Conservation (phyloP, 2,888 invertebrate genomes). For the Hypomecis punctinalis region DNA sequence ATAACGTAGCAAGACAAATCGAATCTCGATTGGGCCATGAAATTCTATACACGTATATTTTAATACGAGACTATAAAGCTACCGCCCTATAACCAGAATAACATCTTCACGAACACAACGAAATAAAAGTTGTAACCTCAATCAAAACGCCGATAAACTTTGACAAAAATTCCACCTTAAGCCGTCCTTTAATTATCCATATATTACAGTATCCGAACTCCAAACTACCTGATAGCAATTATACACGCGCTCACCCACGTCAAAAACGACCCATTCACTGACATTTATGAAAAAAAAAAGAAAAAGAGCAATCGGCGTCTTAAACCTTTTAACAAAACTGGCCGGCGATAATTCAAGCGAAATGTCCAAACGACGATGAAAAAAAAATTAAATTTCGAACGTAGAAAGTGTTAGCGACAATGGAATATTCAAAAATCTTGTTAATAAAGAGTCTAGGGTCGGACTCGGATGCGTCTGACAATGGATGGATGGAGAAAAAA, state of each 20-base stretch:
- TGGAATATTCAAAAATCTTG: slow-evolving; percentile 83
- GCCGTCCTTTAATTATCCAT: slow-evolving; percentile 84
- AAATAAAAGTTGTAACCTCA: slow-evolving; percentile 77
- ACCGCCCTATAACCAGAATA: slow-evolving; percentile 68
- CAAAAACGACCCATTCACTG: slow-evolving; percentile 74
- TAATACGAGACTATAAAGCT: slow-evolving; percentile 75
- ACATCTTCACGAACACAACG: slow-evolving; percentile 64
- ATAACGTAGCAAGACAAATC: slow-evolving; percentile 80
- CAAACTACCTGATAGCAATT: slow-evolving; percentile 83
- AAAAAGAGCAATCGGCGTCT: slow-evolving; percentile 71
- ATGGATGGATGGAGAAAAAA: slow-evolving; percentile 65
- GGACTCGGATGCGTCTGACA: slow-evolving; percentile 59
- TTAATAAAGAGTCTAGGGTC: slow-evolving; percentile 79
- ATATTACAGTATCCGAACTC: slow-evolving; percentile 77
- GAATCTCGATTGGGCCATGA: slow-evolving; percentile 64
- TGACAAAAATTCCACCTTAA: slow-evolving; percentile 84
- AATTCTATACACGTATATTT: slow-evolving; percentile 48
- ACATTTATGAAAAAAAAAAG: slow-evolving; percentile 76
- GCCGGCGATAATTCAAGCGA: slow-evolving; percentile 84
- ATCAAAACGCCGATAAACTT: slow-evolving; percentile 83
- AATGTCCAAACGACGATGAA: slow-evolving; percentile 79
- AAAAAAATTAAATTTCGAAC: slow-evolving; percentile 75
- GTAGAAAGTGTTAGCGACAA: slow-evolving; percentile 85
- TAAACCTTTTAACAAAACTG: slow-evolving; percentile 83
- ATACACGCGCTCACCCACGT: slow-evolving; percentile 84